phyloP scores from a whole-genome alignment of 2,113 vertebrate species.

The Mormyrus lacerda region DNA sequence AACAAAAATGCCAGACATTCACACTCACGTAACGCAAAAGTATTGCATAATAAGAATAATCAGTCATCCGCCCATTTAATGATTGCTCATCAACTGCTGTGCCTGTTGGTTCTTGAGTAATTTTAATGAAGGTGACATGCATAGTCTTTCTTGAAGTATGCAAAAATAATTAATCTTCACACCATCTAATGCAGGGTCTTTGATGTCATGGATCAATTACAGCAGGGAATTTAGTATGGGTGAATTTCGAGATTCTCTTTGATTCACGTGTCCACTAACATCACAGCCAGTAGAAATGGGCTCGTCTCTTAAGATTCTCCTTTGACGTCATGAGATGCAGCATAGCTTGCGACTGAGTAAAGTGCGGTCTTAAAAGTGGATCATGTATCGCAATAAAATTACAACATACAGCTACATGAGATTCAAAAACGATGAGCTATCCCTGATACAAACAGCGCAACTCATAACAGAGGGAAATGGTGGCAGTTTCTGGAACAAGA shows the following conservation, averaged over 20 bases:
- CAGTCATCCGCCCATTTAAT: not conserved
- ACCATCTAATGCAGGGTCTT: not conserved
- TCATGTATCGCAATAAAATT: slow-evolving; percentile 7
- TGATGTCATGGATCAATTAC: not conserved
- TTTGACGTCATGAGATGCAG: not conserved
- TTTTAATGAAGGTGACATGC: slow-evolving; percentile 1
- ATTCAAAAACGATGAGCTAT: not conserved
- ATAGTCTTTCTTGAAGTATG: not conserved
- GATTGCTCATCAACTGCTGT: not conserved
- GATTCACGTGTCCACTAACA: not conserved
- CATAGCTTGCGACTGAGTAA: not conserved
- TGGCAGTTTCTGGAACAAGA: slow-evolving; percentile 8
- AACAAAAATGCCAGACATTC: not conserved
- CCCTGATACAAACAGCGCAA: slow-evolving; percentile 9
- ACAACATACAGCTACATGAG: slow-evolving; percentile 6
- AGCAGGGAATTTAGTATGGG: not conserved
- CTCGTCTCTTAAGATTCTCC: not conserved
- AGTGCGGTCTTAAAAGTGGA: not conserved
- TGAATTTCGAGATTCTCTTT: not conserved
- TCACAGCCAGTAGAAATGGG: not conserved
- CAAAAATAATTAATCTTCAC: not conserved
- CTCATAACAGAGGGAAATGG: not conserved
- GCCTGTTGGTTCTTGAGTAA: not conserved
- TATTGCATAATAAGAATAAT: slow-evolving; percentile 11
- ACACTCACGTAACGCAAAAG: not conserved